Conservation (phyloP, 2,888 invertebrate species). For the Andrena minutula region DNA sequence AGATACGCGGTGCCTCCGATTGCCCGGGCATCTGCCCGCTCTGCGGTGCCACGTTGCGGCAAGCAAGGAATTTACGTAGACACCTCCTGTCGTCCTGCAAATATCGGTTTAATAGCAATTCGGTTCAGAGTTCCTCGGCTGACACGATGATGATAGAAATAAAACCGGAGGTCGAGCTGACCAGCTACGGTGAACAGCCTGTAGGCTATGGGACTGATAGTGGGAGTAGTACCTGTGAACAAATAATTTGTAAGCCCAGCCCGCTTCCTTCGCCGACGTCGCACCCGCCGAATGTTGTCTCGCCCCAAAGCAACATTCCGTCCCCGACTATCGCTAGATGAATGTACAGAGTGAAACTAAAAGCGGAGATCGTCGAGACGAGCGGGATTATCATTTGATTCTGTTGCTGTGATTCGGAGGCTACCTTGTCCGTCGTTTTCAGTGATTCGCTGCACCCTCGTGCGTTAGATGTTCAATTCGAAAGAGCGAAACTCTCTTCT, state of each 20-base stretch:
- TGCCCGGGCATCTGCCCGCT: slow-evolving; percentile 88
- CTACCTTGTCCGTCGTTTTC: slow-evolving; percentile 27
- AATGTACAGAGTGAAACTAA: slow-evolving; percentile 61
- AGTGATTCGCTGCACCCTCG: slow-evolving; percentile 10
- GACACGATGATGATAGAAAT: slow-evolving; percentile 80
- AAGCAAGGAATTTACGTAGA: slow-evolving; percentile 87
- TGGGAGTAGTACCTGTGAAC: slow-evolving; percentile 80
- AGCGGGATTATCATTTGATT: slow-evolving; percentile 36
- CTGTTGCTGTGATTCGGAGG: slow-evolving; percentile 49
- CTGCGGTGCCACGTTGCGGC: slow-evolving; percentile 87
- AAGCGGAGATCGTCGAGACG: slow-evolving; percentile 22
- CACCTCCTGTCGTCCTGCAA: slow-evolving; percentile 86
- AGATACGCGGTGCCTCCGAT: slow-evolving; percentile 87
- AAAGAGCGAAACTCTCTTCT: slow-evolving; percentile 15
- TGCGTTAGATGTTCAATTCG: slow-evolving; percentile 33
- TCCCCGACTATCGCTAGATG: slow-evolving; percentile 83
- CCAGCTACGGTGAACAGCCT: slow-evolving; percentile 72
- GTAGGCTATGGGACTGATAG: slow-evolving; percentile 76
- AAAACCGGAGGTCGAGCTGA: slow-evolving; percentile 80
- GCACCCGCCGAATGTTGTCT: slow-evolving; percentile 76
- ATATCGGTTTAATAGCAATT: slow-evolving; percentile 80
- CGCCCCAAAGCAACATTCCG: slow-evolving; percentile 79
- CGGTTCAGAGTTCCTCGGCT: slow-evolving; percentile 68
- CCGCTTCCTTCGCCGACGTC: slow-evolving; percentile 79
- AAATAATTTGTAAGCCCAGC: slow-evolving; percentile 82